These are phyloP conservation scores for Noctua janthina DNA, from an alignment of 2,888 invertebrate species.

Conservation along the genomic window DNA sequence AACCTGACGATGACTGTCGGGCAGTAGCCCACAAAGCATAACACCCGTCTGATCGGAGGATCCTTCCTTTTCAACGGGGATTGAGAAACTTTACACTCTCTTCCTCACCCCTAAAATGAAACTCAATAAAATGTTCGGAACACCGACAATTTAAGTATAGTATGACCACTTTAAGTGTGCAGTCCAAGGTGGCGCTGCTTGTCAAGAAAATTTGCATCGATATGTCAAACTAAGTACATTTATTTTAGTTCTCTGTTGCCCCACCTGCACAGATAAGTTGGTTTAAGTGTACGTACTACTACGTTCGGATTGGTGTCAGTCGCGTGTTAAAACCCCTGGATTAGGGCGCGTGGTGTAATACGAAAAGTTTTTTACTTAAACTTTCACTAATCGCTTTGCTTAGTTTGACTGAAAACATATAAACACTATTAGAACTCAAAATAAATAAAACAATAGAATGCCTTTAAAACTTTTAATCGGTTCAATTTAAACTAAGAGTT, in stretches of 20 bases:
- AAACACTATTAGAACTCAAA: background rate
- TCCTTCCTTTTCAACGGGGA: background rate
- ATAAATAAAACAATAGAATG: constrained; percentile 3
- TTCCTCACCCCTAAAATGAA: background rate
- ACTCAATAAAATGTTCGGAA: background rate
- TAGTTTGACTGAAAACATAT: constrained; percentile 1
- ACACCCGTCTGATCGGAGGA: background rate
- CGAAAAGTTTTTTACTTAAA: background rate
- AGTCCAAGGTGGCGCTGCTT: too few relatives aligned
- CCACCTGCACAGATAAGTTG: too few relatives aligned
- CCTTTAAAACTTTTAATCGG: constrained; percentile 23
- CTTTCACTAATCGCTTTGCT: background rate
- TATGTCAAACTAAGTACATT: too few relatives aligned
- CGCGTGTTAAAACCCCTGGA: background rate
- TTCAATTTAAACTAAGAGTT: background rate
- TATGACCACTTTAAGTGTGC: too few relatives aligned
- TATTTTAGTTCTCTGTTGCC: too few relatives aligned
- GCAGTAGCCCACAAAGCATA: background rate
- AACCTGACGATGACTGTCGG: background rate
- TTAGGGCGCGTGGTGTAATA: background rate
- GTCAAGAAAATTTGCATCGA: too few relatives aligned
- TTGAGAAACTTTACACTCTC: background rate
- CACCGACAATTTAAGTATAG: background rate
- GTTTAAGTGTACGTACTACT: too few relatives aligned
- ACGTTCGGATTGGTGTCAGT: background rate